Conservation (phyloP, 35 echinoderm and acorn worm genomes). For the Eucidaris tribuloides region DNA sequence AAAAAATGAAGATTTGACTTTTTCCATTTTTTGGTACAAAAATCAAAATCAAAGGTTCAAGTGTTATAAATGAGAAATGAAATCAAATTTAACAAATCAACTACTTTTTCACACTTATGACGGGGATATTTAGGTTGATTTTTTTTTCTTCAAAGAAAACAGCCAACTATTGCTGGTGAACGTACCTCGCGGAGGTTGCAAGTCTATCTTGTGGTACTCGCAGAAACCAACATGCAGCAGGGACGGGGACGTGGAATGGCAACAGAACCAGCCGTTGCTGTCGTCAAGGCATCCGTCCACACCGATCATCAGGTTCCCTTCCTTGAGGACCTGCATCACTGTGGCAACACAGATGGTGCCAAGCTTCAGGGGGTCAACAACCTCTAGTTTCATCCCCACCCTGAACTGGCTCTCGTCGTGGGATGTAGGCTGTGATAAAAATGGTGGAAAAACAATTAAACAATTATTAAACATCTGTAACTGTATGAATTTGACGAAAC, state of each 20-base stretch:
- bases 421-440: conserved; percentile 32
- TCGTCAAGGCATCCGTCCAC: conserved; percentile 85
- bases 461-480: too few species aligned
- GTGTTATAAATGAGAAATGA: too few species aligned
- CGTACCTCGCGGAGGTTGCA: conserved; percentile 84
- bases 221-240: conserved; percentile 94
- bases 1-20: too few species aligned
- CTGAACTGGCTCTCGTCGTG: conserved; percentile 63
- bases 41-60: too few species aligned
- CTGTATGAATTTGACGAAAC: too few species aligned
- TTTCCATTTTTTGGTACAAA: too few species aligned
- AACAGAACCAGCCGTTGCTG: conserved; percentile 89
- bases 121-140: too few species aligned
- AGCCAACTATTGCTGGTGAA: too few species aligned
- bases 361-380: conserved; percentile 88
- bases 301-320: conserved; percentile 91
- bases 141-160: too few species aligned
- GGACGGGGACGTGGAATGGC: conserved; percentile 74
- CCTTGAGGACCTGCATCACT: conserved; percentile 75
- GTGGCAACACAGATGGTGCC: conserved; percentile 91
- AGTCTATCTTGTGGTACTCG: conserved; percentile 89
- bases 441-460: background rate
- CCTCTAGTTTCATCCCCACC: conserved; percentile 93
- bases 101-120: too few species aligned
- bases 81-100: too few species aligned